A percentile compares a stretch with the other conserved stretches of the same genome.
These are phyloP conservation scores for Cepaea hortensis DNA, from an alignment of 2,888 invertebrate species.

Conservation along the genomic window DNA sequence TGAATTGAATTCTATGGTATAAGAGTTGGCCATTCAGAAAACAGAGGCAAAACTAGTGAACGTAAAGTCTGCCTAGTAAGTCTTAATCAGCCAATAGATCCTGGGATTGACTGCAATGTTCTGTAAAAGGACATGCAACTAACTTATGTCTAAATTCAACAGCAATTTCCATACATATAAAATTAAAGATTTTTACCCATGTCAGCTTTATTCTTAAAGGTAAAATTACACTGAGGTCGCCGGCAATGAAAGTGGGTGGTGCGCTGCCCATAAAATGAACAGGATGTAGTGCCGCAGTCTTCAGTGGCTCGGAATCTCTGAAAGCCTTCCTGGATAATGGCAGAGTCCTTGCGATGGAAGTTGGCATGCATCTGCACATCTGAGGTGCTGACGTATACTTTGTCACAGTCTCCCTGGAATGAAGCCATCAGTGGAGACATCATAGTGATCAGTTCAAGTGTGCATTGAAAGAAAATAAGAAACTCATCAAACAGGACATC, in stretches of 20 bases:
- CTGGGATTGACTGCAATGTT: too few relatives aligned
- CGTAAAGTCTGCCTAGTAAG: too few relatives aligned
- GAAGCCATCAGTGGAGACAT: background rate
- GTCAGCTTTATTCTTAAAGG: constrained; percentile 99
- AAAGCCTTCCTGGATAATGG: constrained; percentile 97
- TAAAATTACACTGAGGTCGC: constrained; percentile 91
- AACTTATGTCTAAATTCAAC: background rate
- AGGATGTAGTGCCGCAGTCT: constrained; percentile 92
- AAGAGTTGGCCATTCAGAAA: too few relatives aligned
- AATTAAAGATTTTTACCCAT: constrained; percentile 86
- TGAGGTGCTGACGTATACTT: constrained; percentile 98
- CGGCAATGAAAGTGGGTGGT: constrained; percentile 99
- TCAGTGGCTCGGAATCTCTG: constrained; percentile 96
- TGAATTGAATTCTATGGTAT: too few relatives aligned
- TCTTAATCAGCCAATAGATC: too few relatives aligned
- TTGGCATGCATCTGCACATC: constrained; percentile 99
- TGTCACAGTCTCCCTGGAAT: constrained; percentile 80
- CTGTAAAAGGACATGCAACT: too few relatives aligned
- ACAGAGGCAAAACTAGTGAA: too few relatives aligned
- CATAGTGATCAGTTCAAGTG: background rate
- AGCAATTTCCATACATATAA: background rate
- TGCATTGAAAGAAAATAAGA: background rate
- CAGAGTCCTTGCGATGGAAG: constrained; percentile 97
- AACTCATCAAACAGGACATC: too few relatives aligned
- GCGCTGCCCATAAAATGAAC: constrained; percentile 93